Base-by-base conservation (phyloP, 1,140 invertebrate species). In the Ridgeia piscesae region DNA sequence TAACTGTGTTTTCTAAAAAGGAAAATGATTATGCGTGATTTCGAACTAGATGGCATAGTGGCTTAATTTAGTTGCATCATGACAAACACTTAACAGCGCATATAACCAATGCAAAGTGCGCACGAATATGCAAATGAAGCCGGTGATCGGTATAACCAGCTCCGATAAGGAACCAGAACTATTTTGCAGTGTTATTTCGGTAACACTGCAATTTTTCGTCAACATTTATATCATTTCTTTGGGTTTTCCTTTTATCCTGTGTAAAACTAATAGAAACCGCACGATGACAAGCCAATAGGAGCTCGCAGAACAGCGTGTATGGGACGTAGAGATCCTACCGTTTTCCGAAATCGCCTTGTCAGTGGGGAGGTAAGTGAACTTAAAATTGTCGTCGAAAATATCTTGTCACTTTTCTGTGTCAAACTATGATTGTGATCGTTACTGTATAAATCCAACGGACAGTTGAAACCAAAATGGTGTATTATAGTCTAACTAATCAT, bases 301-400 rank as follows among this genome's bases (percentile, higher is more conserved):
- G 89, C 33, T 88, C 77, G 77, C 31, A 48, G 35, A 89, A 89
- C 21, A 88, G 88, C 35, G 92, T 92, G 35, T 92, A 92, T 92
- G 92, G 92, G 92, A n/a, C 77, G 35, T 58, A 35, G 31, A 35
- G 31, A 27, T 35, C 92, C 92, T 35, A 33, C 34, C 42, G 34
- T 92, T 89, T 33, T 31, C 77, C 89, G 31, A 89, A 92, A 42
- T 90, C 92, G 92, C 88, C 92, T 35, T 90, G 92, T 35, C 89
- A 92, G 50, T 35, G 92, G 92, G 92, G 89, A 88, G 92, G 92
- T 92, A 89, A 92, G 92, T 77, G 58, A 77, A 77, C 58, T 77
- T 31, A 14, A 77, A 77, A 77, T 77, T 77, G 58, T 92, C 89
- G 33, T 34, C 33, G 77, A 91, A 77, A 35, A 33, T 33, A 34